Base-by-base conservation (phyloP, 2,113 vertebrate species). In the Fulica atra region DNA sequence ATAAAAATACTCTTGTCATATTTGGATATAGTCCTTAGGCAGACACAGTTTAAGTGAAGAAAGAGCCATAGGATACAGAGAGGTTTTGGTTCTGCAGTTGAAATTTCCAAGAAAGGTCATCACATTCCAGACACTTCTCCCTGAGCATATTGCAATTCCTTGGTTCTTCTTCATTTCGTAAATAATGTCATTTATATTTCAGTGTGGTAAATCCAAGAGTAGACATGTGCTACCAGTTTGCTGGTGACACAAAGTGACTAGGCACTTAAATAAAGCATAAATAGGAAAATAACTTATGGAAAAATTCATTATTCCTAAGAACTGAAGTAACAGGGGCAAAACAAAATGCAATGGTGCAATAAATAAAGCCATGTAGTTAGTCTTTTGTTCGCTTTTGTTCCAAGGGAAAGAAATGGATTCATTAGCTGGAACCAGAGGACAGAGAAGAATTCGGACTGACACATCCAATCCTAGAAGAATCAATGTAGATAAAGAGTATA, bases 171-270 rank as follows among this genome's bases (percentile, higher is more conserved):
- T 72, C 56, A 60, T 16, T 83, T 94, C 71, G 92, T 79, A 93
- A 89, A 88, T 91, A 85, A 86, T 80, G 26, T 51, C 12, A 71
- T 80, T 91, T 84, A 51, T 88, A 64, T 83, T 97, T 90, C 59
- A 82, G n/a, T 31, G 16, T 51, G 42, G 70, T 59, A 89, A 84
- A 89, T 57, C 46, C 66, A 80, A 77, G 53, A 86, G 28, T 61
- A 53, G 70, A 38, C 3, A 3, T 76, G 26, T 61, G 38, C 13
- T 79, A 89, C 64, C 40, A 79, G 29, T 74, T 74, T 87, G 10
- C 53, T 89, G 35, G 33, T 65, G 66, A 25, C 61, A 81, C 18
- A 79, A 87, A 87, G 13, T 82, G 59, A 79, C 33, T 44, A 89
- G 36, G 35, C 26, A 79, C 73, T 86, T 93, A 66, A 82, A 85